Base-by-base conservation (phyloP, 2,888 invertebrate species). In the Drosophila ezoana region DNA sequence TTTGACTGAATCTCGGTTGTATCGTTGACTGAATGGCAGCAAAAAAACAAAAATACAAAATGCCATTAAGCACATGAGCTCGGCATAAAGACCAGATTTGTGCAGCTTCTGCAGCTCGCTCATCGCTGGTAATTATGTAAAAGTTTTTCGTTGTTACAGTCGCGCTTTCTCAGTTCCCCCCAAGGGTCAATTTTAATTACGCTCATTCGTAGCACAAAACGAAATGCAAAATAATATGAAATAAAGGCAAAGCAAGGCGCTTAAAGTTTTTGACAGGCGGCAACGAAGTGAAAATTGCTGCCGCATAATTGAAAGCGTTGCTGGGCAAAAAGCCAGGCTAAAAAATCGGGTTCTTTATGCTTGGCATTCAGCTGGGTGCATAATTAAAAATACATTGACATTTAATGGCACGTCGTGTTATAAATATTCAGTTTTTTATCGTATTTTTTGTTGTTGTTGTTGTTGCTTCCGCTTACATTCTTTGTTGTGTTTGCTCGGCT, bases 111-210 rank as follows among this genome's bases (percentile, higher is more conserved):
- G 52, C 20, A 43, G 56, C 57, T 58, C 72, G 43, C 62, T 53
- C 35, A 59, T 65, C 20, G 66, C 43, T 58, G 68, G 45, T 78
- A 78, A 76, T 76, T 76, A 78, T 78, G 68, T 58, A 61, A 68
- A 73, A 78, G 45, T 73, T 77, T 52, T 16, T 57, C 45, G 43
- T 57, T 56, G 43, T 60, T 59, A 48, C 52, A 66, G 40, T 35
- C 53, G 49, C 38, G 57, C 40, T 40, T n/a, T n/a, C n/a, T n/a
- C n/a, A n/a, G n/a, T n/a, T n/a, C n/a, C n/a, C n/a, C 87, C 79
- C 81, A 67, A 82, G 87, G 89, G 87, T 87, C 89, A 87, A 79
- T 89, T 85, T 87, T 87, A 87, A 87, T 89, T 85, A 85, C 89
- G 82, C 68, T 79, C 82, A 89, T 81, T 87, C 72, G 71, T 72